phyloP scores from a whole-genome alignment of 2,797 vertebrate species.

The Halcyon leucocephala region DNA sequence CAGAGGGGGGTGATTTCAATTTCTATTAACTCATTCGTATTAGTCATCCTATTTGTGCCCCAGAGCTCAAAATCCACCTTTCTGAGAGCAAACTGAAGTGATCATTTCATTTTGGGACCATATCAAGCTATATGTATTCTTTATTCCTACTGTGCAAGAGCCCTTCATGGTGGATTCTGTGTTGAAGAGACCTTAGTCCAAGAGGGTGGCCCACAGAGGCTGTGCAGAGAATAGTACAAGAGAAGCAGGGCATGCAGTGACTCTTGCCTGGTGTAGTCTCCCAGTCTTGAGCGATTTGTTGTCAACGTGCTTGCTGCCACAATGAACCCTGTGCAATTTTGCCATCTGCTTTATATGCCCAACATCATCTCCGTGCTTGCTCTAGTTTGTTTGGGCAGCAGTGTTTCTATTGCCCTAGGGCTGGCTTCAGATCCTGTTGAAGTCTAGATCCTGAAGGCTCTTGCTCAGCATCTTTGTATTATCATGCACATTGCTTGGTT shows the following conservation, averaged over 20 bases:
- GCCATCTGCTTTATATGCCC: background rate
- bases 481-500: accelerated
- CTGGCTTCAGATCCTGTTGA: background rate
- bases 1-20: slow-evolving; percentile 8
- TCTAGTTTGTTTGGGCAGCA: background rate
- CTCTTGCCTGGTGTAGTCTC: background rate
- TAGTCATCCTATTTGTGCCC: background rate
- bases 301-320: background rate
- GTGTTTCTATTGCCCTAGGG: background rate
- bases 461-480: background rate
- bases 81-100: background rate
- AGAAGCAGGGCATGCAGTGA: background rate
- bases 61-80: background rate
- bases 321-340: background rate
- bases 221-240: background rate
- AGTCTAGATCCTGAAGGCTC: background rate
- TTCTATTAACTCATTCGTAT: slow-evolving; percentile 8
- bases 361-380: background rate
- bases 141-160: background rate
- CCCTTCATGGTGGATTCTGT: background rate
- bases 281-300: background rate
- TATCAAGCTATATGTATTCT: background rate
- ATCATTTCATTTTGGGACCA: background rate
- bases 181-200: background rate
- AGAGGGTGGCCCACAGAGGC: accelerated